Percentiles rank a stretch among this genome's conserved stretches.
Conservation (phyloP, 1,140 invertebrate genomes). For the Palaemon carinicauda region DNA sequence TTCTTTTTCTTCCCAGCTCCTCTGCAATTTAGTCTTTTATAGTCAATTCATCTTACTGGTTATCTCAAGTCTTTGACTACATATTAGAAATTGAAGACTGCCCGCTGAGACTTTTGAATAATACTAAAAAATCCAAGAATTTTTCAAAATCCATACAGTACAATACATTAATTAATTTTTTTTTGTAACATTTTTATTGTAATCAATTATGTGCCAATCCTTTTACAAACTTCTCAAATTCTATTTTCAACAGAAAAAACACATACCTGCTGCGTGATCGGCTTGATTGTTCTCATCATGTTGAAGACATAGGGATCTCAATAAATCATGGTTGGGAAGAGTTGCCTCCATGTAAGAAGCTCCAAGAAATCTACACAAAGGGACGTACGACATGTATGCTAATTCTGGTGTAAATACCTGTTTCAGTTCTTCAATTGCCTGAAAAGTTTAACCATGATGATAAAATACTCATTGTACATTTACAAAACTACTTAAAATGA, state of each 20-base stretch:
- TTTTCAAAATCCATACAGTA: too few species aligned
- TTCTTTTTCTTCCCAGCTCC: too few species aligned
- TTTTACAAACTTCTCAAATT: not conserved
- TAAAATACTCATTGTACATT: not conserved
- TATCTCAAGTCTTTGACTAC: too few species aligned
- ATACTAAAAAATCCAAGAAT: too few species aligned
- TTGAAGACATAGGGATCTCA: slow-evolving; percentile 77
- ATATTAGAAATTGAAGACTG: too few species aligned
- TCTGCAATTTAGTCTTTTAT: too few species aligned
- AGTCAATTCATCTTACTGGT: too few species aligned
- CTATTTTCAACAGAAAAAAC: not conserved
- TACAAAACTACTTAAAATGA: too few species aligned
- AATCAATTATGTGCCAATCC: too few species aligned
- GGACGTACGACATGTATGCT: slow-evolving; percentile 82
- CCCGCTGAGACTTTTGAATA: too few species aligned
- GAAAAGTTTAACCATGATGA: not conserved
- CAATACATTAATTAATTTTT: too few species aligned
- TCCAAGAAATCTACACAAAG: slow-evolving; percentile 71
- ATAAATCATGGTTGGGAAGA: slow-evolving; percentile 79
- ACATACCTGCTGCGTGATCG: slow-evolving; percentile 42
- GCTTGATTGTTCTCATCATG: slow-evolving; percentile 62
- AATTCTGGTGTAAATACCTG: slow-evolving; percentile 83
- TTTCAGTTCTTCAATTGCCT: slow-evolving; percentile 74
- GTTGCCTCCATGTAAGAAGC: slow-evolving; percentile 63
- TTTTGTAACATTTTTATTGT: too few species aligned